A percentile compares a stretch with the other conserved stretches of the same genome.
These are phyloP conservation scores for Callorhinus ursinus DNA, from an alignment of 2,113 vertebrate genomes.

Conservation along the genomic window DNA sequence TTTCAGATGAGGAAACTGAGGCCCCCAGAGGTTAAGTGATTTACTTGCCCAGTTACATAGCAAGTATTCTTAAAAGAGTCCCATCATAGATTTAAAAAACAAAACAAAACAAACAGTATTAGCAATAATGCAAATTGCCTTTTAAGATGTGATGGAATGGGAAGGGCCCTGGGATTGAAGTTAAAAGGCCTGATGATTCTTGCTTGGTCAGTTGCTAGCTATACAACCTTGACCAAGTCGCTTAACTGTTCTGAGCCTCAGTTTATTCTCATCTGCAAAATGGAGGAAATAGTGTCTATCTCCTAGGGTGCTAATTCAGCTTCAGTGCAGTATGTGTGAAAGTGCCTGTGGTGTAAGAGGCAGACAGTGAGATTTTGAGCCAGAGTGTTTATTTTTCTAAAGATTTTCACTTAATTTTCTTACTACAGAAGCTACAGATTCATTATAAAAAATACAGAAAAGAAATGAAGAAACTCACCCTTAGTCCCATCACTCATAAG, in stretches of 20 bases:
- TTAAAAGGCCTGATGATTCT: background rate
- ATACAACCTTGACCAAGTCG: background rate
- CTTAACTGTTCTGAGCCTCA: background rate
- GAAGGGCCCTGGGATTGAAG: background rate
- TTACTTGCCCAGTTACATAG: background rate
- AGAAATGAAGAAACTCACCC: background rate
- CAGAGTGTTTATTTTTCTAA: conserved; percentile 32
- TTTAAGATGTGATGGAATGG: background rate
- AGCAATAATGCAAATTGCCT: background rate
- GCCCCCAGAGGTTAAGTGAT: background rate
- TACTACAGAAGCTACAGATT: conserved; percentile 40
- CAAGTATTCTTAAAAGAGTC: background rate
- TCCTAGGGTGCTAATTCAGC: background rate
- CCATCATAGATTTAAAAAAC: background rate
- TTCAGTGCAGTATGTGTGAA: background rate
- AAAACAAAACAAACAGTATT: background rate
- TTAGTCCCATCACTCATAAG: background rate
- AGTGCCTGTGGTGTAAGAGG: background rate
- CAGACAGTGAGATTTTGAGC: background rate
- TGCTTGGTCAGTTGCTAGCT: background rate
- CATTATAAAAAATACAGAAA: conserved; percentile 23
- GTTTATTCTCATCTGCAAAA: conserved; percentile 21
- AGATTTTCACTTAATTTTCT: background rate
- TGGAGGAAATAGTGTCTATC: background rate
- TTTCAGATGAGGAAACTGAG: background rate